Percentiles rank a stretch among this genome's conserved stretches.
Evolutionary conservation across 1,140 invertebrate species (phyloP).

Genomic region (Leptinotarsa undecemlineata): DNA sequence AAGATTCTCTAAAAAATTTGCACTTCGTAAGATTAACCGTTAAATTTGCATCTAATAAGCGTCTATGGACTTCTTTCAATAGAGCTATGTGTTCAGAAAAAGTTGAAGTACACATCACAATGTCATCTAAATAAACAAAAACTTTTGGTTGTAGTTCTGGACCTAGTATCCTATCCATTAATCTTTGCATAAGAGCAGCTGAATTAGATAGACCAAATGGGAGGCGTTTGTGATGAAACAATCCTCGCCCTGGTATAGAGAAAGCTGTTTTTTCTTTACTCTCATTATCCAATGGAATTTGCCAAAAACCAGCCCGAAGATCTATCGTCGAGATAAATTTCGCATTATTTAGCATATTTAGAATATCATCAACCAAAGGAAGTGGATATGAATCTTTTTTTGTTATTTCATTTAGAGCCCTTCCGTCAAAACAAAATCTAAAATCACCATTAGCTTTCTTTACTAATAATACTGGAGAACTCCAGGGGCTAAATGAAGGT

Average conservation of each 20-base stretch:
- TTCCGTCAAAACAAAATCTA: constrained; percentile 2
- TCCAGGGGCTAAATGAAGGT: background rate
- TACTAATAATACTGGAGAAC: background rate
- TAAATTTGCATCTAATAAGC: background rate
- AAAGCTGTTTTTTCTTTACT: background rate
- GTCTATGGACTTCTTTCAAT: background rate
- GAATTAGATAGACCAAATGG: background rate
- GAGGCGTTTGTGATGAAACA: background rate
- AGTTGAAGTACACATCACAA: background rate
- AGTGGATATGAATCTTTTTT: constrained; percentile 4
- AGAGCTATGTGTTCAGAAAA: background rate
- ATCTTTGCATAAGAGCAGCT: background rate
- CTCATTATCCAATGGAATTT: background rate
- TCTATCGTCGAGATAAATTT: background rate
- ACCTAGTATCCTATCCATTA: background rate
- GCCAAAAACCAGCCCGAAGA: background rate
- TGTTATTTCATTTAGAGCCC: background rate
- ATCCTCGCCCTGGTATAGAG: background rate
- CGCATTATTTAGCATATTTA: background rate
- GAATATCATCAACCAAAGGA: background rate
- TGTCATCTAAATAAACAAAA: background rate
- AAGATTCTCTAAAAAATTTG: constrained; percentile 22
- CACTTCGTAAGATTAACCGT: background rate
- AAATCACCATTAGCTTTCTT: background rate
- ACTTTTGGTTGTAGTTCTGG: constrained; percentile 2